Conservation (phyloP, 2,888 invertebrate species). For the Crossocerus cetratus region DNA sequence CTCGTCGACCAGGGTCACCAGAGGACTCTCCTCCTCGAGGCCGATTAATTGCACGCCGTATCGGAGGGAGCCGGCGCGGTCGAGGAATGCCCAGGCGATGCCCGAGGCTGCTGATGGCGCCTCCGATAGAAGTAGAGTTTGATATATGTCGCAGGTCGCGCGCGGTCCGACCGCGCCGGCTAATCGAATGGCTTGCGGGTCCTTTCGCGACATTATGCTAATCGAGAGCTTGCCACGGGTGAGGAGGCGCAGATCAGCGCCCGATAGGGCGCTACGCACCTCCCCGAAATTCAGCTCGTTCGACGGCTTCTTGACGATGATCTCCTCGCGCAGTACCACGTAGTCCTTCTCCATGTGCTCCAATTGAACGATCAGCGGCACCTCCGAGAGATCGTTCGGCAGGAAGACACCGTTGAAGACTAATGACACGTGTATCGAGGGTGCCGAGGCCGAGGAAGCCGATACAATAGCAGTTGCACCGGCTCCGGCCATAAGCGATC, state of each 20-base stretch:
- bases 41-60: conserved; percentile 81
- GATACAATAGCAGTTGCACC: conserved; percentile 93
- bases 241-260: conserved; percentile 86
- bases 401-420: conserved; percentile 90
- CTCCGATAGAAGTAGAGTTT: conserved; percentile 82
- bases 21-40: conserved; percentile 77
- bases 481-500: conserved; percentile 80
- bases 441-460: conserved; percentile 87
- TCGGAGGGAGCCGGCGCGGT: conserved; percentile 86
- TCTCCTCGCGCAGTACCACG: conserved; percentile 86
- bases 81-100: conserved; percentile 87
- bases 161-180: conserved; percentile 86
- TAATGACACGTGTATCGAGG: conserved; percentile 88
- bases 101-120: conserved; percentile 80
- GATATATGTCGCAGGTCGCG: conserved; percentile 89
- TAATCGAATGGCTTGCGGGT: conserved; percentile 82
- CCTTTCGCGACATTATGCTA: conserved; percentile 83
- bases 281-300: conserved; percentile 88
- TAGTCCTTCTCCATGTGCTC: conserved; percentile 85
- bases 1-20: conserved; percentile 84
- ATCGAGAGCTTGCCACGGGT: conserved; percentile 87
- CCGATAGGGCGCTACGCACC: conserved; percentile 87
- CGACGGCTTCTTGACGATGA: conserved; percentile 83
- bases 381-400: conserved; percentile 81
- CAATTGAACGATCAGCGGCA: conserved; percentile 84